Evolutionary conservation across 1,140 invertebrate species (phyloP), one percentile per base, ranked within the genome.

Genomic region (Hydropsyche tenuis): DNA sequence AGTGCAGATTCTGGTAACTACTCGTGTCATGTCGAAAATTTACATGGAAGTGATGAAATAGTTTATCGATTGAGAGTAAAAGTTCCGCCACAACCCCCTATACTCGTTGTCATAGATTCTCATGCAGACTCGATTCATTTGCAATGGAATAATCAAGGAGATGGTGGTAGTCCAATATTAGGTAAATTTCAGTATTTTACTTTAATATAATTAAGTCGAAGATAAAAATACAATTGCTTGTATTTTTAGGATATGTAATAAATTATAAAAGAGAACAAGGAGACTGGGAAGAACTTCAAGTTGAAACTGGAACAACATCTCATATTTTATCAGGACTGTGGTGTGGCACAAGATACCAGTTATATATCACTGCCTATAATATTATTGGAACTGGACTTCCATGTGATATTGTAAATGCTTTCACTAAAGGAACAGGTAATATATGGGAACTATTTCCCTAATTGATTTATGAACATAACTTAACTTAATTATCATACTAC

Each of bases 281-380:
- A 0, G 94, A 95, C 79, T 95, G 93, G 93, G 93, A 95, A 81
- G 93, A 95, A 82, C 83, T 94, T 68, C 92, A 94, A 79, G 90
- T 94, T 48, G 91, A 93, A 48, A 89, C 92, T 20, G 91, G 92
- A 71, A 90, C 89, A 4, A 91, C 91, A 53, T 91, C 91, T 69
- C 91, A 93, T 81, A 87, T 93, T 69, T 81, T 94, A 37, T 89
- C 90, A 37, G 92, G 92, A 81, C 83, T 96, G n/a, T 93, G 91
- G 89, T 96, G 94, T 80, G 94, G 94, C 7, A 95, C 93, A 0
- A 88, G 90, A 4, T 96, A 96, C 81, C 92, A 95, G 79, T 86
- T 96, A 48, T 96, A 94, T 81, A 90, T 96, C 62, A 95, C 93
- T 0, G 94, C 94, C 4, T 94, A 92, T 81, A 96, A 96, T 84